Evolutionary conservation across 1,140 invertebrate genomes (phyloP).

Genomic region (Heliconius eleuchia): DNA sequence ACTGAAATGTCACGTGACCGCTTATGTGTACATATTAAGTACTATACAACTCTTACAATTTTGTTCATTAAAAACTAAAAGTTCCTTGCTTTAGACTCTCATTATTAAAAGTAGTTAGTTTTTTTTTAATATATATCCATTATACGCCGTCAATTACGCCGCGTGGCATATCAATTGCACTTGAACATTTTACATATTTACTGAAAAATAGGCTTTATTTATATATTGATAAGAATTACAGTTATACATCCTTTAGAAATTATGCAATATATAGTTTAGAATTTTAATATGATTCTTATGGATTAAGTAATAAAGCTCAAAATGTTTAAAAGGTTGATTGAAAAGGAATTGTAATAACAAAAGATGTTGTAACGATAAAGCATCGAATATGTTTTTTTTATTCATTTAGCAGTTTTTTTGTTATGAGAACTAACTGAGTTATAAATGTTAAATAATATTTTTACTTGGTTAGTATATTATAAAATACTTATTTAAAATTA

Average conservation of each 20-base stretch:
- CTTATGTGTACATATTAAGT: neutral
- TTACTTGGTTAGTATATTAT: neutral
- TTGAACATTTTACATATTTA: neutral
- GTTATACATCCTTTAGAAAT: neutral
- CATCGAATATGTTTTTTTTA: slow-evolving; percentile 18
- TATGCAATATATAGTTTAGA: neutral
- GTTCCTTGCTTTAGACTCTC: neutral
- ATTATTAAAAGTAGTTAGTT: neutral
- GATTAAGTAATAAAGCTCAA: neutral
- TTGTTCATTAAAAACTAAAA: neutral
- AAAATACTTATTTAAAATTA: too few species aligned
- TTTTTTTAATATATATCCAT: neutral
- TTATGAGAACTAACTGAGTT: neutral
- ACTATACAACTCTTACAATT: neutral
- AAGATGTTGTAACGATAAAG: slow-evolving; percentile 13
- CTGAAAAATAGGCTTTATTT: neutral
- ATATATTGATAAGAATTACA: neutral
- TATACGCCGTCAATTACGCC: slow-evolving; percentile 22
- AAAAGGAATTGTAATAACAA: slow-evolving; percentile 8
- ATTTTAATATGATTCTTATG: neutral
- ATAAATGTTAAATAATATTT: neutral
- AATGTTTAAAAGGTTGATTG: neutral
- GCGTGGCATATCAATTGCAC: slow-evolving; percentile 27
- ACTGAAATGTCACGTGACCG: neutral
- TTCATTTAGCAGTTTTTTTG: slow-evolving; percentile 5